Evolutionary conservation across 2,888 invertebrate species (phyloP).

Genomic region (Calliopum simillimum): DNA sequence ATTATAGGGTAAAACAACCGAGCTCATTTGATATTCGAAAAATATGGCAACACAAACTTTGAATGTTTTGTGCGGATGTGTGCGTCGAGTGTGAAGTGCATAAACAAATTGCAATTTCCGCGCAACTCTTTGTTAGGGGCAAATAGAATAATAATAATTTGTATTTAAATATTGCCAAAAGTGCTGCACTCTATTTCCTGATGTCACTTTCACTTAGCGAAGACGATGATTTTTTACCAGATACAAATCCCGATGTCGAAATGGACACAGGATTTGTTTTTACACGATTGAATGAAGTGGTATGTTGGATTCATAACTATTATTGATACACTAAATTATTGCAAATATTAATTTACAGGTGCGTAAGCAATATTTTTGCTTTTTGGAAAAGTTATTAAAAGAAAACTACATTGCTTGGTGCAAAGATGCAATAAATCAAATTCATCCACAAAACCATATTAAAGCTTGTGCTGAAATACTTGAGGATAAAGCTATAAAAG

Average conservation of each 20-base stretch:
- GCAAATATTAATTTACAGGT: constrained; percentile 50
- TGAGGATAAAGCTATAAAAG: constrained; percentile 57
- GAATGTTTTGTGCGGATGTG: not conserved
- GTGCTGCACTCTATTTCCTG: too few relatives aligned
- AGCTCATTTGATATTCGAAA: too few relatives aligned
- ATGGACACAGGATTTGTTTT: constrained; percentile 35
- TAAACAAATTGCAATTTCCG: not conserved
- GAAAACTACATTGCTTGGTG: constrained; percentile 55
- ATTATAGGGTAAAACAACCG: too few relatives aligned
- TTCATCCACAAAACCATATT: constrained; percentile 38
- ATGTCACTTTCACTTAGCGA: constrained; percentile 15
- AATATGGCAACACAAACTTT: too few relatives aligned
- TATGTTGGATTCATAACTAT: constrained; percentile 15
- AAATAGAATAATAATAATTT: too few relatives aligned
- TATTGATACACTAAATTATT: not conserved
- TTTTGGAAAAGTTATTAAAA: constrained; percentile 57
- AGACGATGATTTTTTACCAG: not conserved
- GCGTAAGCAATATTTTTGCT: constrained; percentile 57
- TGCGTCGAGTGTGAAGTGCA: not conserved
- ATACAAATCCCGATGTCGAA: constrained; percentile 22
- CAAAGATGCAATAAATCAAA: not conserved
- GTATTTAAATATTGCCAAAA: too few relatives aligned
- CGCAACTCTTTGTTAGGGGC: not conserved
- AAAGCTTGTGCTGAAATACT: constrained; percentile 51
- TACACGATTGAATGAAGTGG: constrained; percentile 47